Base-by-base conservation (phyloP, 2,888 invertebrate species). In the Phaonia tiefii region DNA sequence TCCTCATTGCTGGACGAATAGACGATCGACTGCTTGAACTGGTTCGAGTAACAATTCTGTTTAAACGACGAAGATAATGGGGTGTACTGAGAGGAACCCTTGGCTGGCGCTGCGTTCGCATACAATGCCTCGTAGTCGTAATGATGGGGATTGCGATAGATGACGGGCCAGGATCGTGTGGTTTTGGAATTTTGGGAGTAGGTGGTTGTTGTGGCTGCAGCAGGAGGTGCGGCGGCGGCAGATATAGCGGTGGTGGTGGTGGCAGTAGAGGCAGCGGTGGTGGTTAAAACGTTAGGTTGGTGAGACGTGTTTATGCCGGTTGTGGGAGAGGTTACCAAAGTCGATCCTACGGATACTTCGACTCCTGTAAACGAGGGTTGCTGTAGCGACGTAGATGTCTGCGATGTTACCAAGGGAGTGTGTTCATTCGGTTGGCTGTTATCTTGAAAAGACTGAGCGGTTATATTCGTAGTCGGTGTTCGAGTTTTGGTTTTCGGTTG, bases 101-200 rank as follows among this genome's bases (percentile, higher is more conserved):
- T 44, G 63, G 82, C 49, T 8, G 31, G 31, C 31, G 31, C 31
- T 85, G 87, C 63, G 72, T 88, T 86, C 42, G 88, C 89, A 84
- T 89, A 90, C 8, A 90, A 85, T 7, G 90, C 89, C 84, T 91
- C 91, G 87, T 90, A 90, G 84, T 91, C 91, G 85, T 89, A 90
- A 79, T 90, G 89, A 81, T 90, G 89, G 0, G 89, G 90, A 86
- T 91, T 91, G 56, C 90, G 87, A 84, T 90, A 90, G 70, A 91
- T 91, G n/a, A 91, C 91, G 0, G 91, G 91, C 91, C 91, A 91
- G 82, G 90, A 91, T 60, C 91, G 89, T 3, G 91, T 91, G 39
- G 91, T 91, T 83, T 89, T 90, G 25, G 90, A 89, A 82, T 90
- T 90, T 82, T 90, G 89, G 80, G 88, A 89, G 80, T 90, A 91